Evolutionary conservation across 2,797 vertebrate genomes (phyloP).

Genomic region (Rhyacichthys aspro): DNA sequence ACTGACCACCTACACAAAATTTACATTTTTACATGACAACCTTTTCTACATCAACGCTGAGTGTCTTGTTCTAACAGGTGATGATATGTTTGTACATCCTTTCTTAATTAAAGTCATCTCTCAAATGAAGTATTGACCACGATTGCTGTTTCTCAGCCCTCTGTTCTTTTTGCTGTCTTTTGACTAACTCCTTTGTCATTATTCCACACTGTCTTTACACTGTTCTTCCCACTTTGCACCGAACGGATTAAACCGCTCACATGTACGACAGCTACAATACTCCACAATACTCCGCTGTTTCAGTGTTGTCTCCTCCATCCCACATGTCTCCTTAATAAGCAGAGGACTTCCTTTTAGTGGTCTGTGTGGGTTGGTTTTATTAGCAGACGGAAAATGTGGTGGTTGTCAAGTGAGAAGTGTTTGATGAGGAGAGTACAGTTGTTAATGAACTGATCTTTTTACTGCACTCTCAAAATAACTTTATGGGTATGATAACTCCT

Average conservation of each 20-base stretch:
- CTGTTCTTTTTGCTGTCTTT: conserved; percentile 5
- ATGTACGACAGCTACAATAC: conserved; percentile 21
- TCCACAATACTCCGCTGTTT: conserved; percentile 13
- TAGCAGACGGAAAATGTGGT: conserved; percentile 44
- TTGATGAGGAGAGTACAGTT: conserved; percentile 39
- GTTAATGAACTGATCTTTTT: conserved; percentile 57
- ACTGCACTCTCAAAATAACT: conserved; percentile 7
- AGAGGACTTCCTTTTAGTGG: conserved; percentile 25
- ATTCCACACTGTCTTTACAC: neutral
- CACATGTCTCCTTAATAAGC: conserved; percentile 42
- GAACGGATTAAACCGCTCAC: conserved; percentile 18
- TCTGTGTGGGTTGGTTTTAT: conserved; percentile 48
- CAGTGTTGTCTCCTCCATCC: conserved; percentile 18
- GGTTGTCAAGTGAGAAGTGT: conserved; percentile 59
- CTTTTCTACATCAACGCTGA: conserved; percentile 4
- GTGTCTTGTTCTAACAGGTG: no score
- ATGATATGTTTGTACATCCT: no score
- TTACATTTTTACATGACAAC: conserved; percentile 1
- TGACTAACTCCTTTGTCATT: conserved; percentile 20
- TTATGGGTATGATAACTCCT: neutral
- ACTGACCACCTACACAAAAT: conserved; percentile 9
- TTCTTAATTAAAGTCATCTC: conserved; percentile 1
- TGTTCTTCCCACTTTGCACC: conserved; percentile 6
- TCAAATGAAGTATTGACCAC: neutral
- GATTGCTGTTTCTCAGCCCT: neutral